Conservation (phyloP, 2,888 invertebrate species). For the Fragum fragum region DNA sequence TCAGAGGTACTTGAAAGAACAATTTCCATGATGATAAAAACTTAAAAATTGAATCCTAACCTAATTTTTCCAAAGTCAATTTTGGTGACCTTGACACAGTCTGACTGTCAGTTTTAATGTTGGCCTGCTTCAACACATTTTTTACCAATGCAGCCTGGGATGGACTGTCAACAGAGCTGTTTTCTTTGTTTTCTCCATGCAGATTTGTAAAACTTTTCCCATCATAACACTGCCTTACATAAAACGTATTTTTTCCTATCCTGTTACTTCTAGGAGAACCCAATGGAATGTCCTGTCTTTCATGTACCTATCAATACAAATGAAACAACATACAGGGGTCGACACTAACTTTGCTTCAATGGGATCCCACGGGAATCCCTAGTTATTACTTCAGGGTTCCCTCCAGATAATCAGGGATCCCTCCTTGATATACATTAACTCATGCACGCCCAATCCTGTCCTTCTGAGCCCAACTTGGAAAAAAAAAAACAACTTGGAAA, state of each 20-base stretch:
- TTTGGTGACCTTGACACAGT: slow-evolving; percentile 9
- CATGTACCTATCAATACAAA: slow-evolving; percentile 19
- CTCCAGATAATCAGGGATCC: too few relatives aligned
- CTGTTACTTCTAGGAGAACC: slow-evolving; percentile 35
- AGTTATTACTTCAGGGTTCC: too few relatives aligned
- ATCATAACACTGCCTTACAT: slow-evolving; percentile 43
- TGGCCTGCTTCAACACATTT: background rate
- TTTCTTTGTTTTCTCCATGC: slow-evolving; percentile 57
- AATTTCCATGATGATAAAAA: too few relatives aligned
- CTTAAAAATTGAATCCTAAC: too few relatives aligned
- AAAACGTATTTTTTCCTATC: slow-evolving; percentile 37
- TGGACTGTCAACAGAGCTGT: slow-evolving; percentile 5
- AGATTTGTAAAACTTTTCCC: slow-evolving; percentile 46
- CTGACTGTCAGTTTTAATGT: background rate
- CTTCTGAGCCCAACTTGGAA: too few relatives aligned
- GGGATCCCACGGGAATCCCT: background rate
- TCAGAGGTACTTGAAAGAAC: too few relatives aligned
- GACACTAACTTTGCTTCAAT: too few relatives aligned
- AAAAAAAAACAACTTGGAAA: too few relatives aligned
- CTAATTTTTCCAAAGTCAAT: slow-evolving; percentile 26
- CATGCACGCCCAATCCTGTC: too few relatives aligned
- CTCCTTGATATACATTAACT: too few relatives aligned
- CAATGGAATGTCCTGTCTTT: background rate
- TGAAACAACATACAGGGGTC: background rate
- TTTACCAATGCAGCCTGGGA: background rate